Conservation (phyloP, 2,113 vertebrate genomes). For the Syngnathus scovelli region DNA sequence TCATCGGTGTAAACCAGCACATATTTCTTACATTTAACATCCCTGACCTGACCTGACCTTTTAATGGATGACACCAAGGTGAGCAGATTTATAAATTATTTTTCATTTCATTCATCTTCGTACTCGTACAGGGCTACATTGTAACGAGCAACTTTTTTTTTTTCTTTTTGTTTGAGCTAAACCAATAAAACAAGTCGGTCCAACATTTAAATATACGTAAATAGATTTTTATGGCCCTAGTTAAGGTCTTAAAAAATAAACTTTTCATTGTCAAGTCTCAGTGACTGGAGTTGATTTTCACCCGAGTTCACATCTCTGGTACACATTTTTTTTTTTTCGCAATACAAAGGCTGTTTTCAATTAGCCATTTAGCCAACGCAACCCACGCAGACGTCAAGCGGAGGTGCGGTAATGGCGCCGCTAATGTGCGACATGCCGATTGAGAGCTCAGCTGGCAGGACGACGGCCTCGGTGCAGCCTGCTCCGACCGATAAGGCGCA, state of each 20-base stretch:
- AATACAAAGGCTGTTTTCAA: slow-evolving; percentile 58
- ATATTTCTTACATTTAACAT: no score
- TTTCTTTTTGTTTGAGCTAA: no score
- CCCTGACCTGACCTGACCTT: no score
- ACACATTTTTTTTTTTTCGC: slow-evolving; percentile 50
- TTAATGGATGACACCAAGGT: no score
- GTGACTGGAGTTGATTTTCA: not conserved
- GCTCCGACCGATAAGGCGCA: slow-evolving; percentile 63
- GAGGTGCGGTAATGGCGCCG: slow-evolving; percentile 53
- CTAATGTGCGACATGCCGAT: slow-evolving; percentile 56
- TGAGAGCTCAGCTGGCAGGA: slow-evolving; percentile 48
- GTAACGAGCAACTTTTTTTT: no score
- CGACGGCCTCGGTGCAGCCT: slow-evolving; percentile 48
- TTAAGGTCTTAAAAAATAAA: no score
- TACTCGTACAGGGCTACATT: no score
- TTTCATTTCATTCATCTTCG: no score
- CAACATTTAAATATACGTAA: no score
- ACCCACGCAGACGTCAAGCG: slow-evolving; percentile 36
- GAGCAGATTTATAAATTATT: no score
- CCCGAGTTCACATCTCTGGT: not conserved
- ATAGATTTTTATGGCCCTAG: no score
- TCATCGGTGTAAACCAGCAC: not conserved
- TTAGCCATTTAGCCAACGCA: slow-evolving; percentile 53
- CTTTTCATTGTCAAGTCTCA: not conserved
- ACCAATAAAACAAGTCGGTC: no score